Evolutionary conservation across 1,140 invertebrate species (phyloP).

Genomic region (Tetraneura akinire): DNA sequence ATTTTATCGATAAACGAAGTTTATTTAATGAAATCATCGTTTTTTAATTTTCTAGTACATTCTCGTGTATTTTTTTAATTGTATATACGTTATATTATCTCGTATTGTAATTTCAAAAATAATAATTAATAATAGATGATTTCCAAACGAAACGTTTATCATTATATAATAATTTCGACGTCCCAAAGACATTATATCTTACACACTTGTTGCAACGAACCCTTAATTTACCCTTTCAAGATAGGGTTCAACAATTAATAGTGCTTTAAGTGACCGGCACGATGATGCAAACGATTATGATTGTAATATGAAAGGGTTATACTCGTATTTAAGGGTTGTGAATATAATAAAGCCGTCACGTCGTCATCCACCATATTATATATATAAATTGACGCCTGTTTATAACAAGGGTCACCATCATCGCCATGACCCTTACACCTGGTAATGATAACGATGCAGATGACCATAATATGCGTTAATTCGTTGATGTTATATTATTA

Average conservation of each 20-base stretch:
- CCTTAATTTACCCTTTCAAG: background rate
- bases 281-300: background rate
- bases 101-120: too few relatives aligned
- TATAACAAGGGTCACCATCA: slow-evolving; percentile 3
- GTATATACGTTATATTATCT: too few relatives aligned
- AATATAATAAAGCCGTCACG: slow-evolving; percentile 41
- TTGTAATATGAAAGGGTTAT: slow-evolving; percentile 35
- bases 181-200: background rate
- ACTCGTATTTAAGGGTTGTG: background rate
- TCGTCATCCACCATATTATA: background rate
- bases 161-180: background rate
- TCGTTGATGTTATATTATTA: too few relatives aligned
- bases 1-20: too few relatives aligned
- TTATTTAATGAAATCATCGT: too few relatives aligned
- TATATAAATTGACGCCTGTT: slow-evolving; percentile 9
- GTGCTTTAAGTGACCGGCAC: slow-evolving; percentile 32
- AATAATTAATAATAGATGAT: too few relatives aligned
- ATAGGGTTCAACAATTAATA: slow-evolving; percentile 32
- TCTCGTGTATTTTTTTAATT: too few relatives aligned
- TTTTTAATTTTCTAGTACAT: too few relatives aligned
- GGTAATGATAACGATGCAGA: background rate
- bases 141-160: background rate
- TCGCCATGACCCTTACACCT: background rate
- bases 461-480: background rate
- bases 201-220: slow-evolving; percentile 7